Percentiles rank a stretch among this genome's conserved stretches.
Evolutionary conservation across 2,113 vertebrate species (phyloP).

Genomic region (Pelecanoides urinatrix): DNA sequence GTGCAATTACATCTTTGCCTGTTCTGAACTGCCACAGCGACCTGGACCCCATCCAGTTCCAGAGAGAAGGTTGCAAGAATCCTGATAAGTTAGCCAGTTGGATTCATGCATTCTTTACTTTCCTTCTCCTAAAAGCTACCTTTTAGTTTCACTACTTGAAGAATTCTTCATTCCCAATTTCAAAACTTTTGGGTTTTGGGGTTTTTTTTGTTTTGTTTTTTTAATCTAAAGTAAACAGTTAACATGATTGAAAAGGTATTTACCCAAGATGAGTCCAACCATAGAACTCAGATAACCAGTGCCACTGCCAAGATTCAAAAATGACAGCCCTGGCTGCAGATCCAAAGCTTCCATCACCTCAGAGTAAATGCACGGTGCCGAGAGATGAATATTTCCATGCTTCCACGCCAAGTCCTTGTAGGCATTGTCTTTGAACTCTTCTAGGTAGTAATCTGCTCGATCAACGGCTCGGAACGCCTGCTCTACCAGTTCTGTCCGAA

Average conservation of each 20-base stretch:
- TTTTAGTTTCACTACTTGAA: not conserved
- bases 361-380: slow-evolving; percentile 96
- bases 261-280: slow-evolving; percentile 97
- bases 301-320: slow-evolving; percentile 95
- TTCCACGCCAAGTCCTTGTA: slow-evolving; percentile 98
- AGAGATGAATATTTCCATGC: slow-evolving; percentile 96
- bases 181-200: not conserved
- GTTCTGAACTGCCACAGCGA: not conserved
- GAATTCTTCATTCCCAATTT: not conserved
- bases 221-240: not conserved
- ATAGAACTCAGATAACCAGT: slow-evolving; percentile 98
- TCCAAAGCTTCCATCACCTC: slow-evolving; percentile 99
- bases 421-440: slow-evolving; percentile 96
- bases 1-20: accelerated
- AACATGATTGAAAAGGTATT: not conserved
- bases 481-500: slow-evolving; percentile 92
- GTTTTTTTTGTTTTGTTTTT: too few species aligned
- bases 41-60: not conserved
- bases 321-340: slow-evolving; percentile 90
- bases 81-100: not conserved
- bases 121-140: not conserved
- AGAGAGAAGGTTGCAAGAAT: not conserved
- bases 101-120: not conserved
- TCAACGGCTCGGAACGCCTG: slow-evolving; percentile 93
- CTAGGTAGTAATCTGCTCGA: slow-evolving; percentile 94